Base-by-base conservation (phyloP, 2,113 vertebrate species). In the Poicephalus gulielmi region DNA sequence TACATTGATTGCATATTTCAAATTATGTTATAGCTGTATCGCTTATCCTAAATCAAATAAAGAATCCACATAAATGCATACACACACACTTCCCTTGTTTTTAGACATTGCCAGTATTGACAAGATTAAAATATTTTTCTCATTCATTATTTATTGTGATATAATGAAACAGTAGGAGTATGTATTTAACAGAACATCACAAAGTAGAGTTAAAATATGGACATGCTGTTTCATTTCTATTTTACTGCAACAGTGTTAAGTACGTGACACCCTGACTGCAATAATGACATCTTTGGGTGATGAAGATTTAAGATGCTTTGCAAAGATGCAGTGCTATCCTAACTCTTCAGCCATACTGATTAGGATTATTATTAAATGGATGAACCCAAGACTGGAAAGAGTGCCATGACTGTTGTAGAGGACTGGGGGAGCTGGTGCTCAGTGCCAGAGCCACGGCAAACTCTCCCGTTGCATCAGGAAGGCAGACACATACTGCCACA, bases 1-100 rank as follows among this genome's bases (percentile, higher is more conserved):
- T 98, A 98, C 95, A 88, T 92, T 97, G 97, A 98, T 97, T 98
- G 97, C 97, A 97, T 96, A 97, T 97, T 98, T 97, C 67, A 82
- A 97, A 96, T 80, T 97, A 95, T 95, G 94, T 97, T 97, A 97
- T 95, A 96, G 95, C 89, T 97, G 97, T 97, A 96, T 97, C 86
- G 52, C 97, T 96, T 97, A 96, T 94, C 81, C 94, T 94, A 97
- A 97, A 97, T 97, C 95, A 96, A 97, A 97, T 97, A 96, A 98
- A 90, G 80, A 90, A 84, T 95, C 63, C 84, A 95, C 37, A 95
- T 93, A 96, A 95, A 95, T 91, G 83, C 94, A 91, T 37, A 77
- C 87, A 71, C 88, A 71, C 88, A 91, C 85, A 86, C 70, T 79
- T 94, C 33, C 63, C 77, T 60, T 77, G 86, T 50, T 92, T 95